Evolutionary conservation across 2,113 vertebrate genomes (phyloP).

Genomic region (Recurvirostra avosetta): DNA sequence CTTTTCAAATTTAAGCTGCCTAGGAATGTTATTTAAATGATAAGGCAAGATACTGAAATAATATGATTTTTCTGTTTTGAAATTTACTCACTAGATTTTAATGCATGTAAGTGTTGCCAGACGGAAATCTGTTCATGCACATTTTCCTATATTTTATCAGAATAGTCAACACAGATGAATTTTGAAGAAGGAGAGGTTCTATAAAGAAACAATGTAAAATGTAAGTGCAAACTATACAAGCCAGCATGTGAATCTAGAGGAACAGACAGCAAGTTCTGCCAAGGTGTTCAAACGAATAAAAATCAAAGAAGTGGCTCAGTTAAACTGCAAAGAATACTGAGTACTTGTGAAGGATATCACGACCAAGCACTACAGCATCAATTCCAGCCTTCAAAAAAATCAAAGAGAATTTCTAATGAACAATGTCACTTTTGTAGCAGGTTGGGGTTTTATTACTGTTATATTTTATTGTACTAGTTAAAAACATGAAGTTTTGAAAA

Average conservation of each 20-base stretch:
- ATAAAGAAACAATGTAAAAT: not conserved
- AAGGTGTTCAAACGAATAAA: conserved; percentile 27
- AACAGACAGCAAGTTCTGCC: not conserved
- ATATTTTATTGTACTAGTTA: not conserved
- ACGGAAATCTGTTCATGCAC: not conserved
- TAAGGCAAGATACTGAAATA: not conserved
- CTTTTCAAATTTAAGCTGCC: not conserved
- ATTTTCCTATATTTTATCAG: conserved; percentile 1
- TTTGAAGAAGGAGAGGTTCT: not conserved
- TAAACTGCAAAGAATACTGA: conserved; percentile 24
- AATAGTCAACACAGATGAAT: not conserved
- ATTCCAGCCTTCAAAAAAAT: not conserved
- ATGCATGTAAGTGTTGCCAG: not conserved
- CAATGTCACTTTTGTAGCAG: not conserved
- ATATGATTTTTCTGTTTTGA: not conserved
- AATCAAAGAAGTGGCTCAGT: not conserved
- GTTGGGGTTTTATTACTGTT: not conserved
- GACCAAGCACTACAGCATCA: not conserved
- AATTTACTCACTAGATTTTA: not conserved
- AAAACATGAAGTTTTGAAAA: not conserved
- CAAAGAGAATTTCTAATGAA: conserved; percentile 44
- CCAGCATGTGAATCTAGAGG: not conserved
- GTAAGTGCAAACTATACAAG: not conserved
- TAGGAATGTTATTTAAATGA: not conserved
- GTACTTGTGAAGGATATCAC: not conserved